Base-by-base conservation (phyloP, 2,113 vertebrate species). In the Pagrus major region DNA sequence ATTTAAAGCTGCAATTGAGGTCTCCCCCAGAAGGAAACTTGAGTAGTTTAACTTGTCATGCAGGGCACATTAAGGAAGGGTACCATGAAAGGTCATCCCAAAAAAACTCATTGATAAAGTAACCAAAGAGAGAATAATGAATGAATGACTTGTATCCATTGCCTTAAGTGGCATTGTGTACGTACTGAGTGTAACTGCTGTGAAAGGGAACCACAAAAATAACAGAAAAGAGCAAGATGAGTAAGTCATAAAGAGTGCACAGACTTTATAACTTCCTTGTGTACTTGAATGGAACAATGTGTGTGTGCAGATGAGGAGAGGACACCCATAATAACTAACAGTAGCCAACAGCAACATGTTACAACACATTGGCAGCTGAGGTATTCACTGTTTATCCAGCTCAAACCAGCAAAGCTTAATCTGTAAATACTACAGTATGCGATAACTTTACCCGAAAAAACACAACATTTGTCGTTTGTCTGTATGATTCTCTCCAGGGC, bases 281-380 rank as follows among this genome's bases (percentile, higher is more conserved):
- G 33, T 15, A 14, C 27, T 16, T 4, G 3, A 59, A 66, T 4
- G 66, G 66, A 67, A 59, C 64, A 52, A 4, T 18, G 33, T 56
- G 69, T 58, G 76, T 59, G 47, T 35, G 64, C 42, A 69, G 67
- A 84, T 81, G 60, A 79, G 44, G 35, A 75, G 76, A 82, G 78
- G 78, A 80, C 74, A 78, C 42, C 41, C 68, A 73, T 70, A 79
- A 70, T 70, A 77, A 67, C 77, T 20, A 84, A 85, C 83, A 88
- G 81, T 86, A 89, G 86, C 83, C 79, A 80, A 76, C 79, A 85
- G 84, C 79, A 84, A 87, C 88, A 83, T 92, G 88, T 92, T 72
- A 61, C 81, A 88, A 89, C 87, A 92, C 89, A 90, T 86, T 85
- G 80, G 71, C 18, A 54, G 80, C 84, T 64, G 79, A 88, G 84